Evolutionary conservation across 2,888 invertebrate species (phyloP), one percentile per base, ranked within the genome.

Genomic region (Dasypolia templi): DNA sequence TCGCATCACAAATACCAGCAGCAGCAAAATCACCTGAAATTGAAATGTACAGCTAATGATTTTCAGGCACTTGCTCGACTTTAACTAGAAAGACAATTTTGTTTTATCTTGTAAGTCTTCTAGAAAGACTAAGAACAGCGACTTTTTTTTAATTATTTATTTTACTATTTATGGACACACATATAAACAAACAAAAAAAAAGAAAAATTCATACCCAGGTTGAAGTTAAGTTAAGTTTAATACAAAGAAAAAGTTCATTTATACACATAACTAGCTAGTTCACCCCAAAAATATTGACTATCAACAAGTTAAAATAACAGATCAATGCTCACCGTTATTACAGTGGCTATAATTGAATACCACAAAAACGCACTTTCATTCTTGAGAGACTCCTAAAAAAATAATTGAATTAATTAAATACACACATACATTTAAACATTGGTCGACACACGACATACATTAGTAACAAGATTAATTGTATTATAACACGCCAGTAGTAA

Each of bases 361-460:
- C 97, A 97, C 53, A 99, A 96, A 91, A 99, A 98, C 0, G 99
- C 98, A 76, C 97, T 97, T 94, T 99, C 98, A 93, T 99, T 99
- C 89, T 98, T 97, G 49, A 98, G 96, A 69, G 98, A 97, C 93
- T 99, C 98, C 93, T 98, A 97, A 71, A 99, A 95, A 96, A 26
- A 67, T 19, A 79, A 62, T 63, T 49, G 9, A 22, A n/a, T 56
- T 17, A 51, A 58, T 77, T 49, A 35, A 63, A 35, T 49, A 71
- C 58, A n/a, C n/a, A n/a, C n/a, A n/a, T n/a, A n/a, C n/a, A n/a
- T n/a, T n/a, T n/a, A n/a, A n/a, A n/a, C n/a, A n/a, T n/a, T n/a
- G 49, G 77, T 70, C 69, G 17, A 76, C 62, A 77, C 29, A 32
- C 39, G 22, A 61, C 59, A 53, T 29, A 62, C 11, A 62, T 56